Conservation (phyloP, 2,113 vertebrate species). For the Bubo blakistoni region DNA sequence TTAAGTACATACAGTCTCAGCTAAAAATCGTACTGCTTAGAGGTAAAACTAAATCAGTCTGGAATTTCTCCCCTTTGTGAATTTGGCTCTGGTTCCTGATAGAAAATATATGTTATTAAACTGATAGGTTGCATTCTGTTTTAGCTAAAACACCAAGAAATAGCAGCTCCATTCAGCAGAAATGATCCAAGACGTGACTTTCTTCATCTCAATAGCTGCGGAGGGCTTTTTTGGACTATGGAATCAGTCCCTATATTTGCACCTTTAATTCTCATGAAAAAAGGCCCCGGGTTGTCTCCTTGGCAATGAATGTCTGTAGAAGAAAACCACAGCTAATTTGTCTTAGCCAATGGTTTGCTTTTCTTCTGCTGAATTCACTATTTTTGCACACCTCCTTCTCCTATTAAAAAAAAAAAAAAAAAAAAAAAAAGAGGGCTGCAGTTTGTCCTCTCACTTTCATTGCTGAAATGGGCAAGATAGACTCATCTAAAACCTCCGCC, state of each 20-base stretch:
- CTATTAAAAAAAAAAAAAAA: neutral
- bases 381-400: neutral
- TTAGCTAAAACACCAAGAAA: neutral
- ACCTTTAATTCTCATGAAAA: neutral
- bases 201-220: neutral
- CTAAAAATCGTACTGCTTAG: neutral
- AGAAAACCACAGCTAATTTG: neutral
- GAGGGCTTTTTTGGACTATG: neutral
- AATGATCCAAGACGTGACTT: neutral
- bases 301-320: neutral
- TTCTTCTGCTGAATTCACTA: neutral
- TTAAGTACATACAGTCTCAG: neutral
- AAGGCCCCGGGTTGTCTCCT: neutral
- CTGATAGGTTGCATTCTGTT: neutral
- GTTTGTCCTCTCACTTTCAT: neutral
- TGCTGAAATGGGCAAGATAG: neutral
- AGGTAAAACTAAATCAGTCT: neutral
- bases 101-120: neutral
- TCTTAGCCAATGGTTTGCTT: neutral
- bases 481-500: neutral
- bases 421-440: neutral
- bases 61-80: neutral
- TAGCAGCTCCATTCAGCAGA: neutral
- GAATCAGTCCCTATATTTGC: neutral
- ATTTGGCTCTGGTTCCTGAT: neutral